phyloP scores from a whole-genome alignment of 2,888 invertebrate genomes.

The Pseudanteris insignis region DNA sequence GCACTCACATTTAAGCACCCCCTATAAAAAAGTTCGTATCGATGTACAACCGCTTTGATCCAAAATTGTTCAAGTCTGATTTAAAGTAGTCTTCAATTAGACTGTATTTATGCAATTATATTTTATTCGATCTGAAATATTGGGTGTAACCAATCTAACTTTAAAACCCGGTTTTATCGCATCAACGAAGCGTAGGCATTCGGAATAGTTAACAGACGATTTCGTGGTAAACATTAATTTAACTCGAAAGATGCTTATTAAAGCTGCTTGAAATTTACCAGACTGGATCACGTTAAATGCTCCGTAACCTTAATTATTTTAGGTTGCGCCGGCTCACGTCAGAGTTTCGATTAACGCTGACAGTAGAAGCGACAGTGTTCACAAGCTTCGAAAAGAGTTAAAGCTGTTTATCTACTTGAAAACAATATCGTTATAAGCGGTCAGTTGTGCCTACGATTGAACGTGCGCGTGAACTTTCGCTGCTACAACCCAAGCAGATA shows the following conservation, averaged over 20 bases:
- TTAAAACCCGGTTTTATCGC: slow-evolving; percentile 6
- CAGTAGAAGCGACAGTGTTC: slow-evolving; percentile 15
- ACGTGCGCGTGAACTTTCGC: slow-evolving; percentile 20
- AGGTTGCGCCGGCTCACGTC: slow-evolving; percentile 18
- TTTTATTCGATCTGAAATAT: too few relatives aligned
- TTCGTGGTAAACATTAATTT: slow-evolving; percentile 1
- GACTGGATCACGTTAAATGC: slow-evolving; percentile 6
- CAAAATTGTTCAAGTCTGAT: too few relatives aligned
- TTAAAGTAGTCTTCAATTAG: too few relatives aligned
- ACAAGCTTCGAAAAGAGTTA: slow-evolving; percentile 35
- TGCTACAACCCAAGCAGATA: too few relatives aligned
- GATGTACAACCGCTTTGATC: too few relatives aligned
- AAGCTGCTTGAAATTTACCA: slow-evolving; percentile 12
- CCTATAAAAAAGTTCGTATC: too few relatives aligned
- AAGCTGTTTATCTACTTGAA: slow-evolving; percentile 38
- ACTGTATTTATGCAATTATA: too few relatives aligned
- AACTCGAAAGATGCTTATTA: slow-evolving; percentile 10
- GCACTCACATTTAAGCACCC: too few relatives aligned
- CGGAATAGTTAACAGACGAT: neutral
- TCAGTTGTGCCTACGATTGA: slow-evolving; percentile 22
- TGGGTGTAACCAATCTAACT: too few relatives aligned
- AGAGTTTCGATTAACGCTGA: slow-evolving; percentile 27
- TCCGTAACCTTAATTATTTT: slow-evolving; percentile 27
- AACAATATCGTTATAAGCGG: slow-evolving; percentile 30
- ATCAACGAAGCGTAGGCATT: neutral